Conservation (phyloP, 2,888 invertebrate genomes). For the Agrotis clavis region DNA sequence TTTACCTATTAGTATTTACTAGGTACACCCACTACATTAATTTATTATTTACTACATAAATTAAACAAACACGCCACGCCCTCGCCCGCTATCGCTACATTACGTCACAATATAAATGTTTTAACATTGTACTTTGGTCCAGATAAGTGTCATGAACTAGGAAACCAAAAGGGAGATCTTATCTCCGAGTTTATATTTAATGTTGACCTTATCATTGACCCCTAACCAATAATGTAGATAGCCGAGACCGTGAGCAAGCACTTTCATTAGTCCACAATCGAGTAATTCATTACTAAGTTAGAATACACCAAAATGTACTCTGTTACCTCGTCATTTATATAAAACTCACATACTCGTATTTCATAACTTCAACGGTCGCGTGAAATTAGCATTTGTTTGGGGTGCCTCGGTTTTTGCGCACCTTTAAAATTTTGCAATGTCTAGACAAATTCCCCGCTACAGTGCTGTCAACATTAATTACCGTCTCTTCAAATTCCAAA, state of each 20-base stretch:
- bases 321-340: slow-evolving; percentile 39
- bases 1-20: neutral
- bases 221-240: slow-evolving; percentile 9
- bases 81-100: slow-evolving; percentile 22
- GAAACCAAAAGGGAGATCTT: slow-evolving; percentile 7
- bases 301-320: slow-evolving; percentile 33
- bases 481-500: slow-evolving; percentile 46
- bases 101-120: slow-evolving; percentile 24
- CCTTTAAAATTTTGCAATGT: slow-evolving; percentile 51
- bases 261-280: slow-evolving; percentile 26
- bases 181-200: slow-evolving; percentile 5
- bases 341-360: slow-evolving; percentile 42
- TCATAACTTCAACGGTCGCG: slow-evolving; percentile 53
- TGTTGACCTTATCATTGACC: slow-evolving; percentile 20
- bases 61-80: slow-evolving; percentile 25
- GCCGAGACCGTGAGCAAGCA: slow-evolving; percentile 24
- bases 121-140: slow-evolving; percentile 21
- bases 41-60: slow-evolving; percentile 4
- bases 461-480: slow-evolving; percentile 55
- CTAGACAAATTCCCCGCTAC: slow-evolving; percentile 44
- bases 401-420: slow-evolving; percentile 46
- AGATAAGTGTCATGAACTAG: slow-evolving; percentile 29
- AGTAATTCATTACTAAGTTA: slow-evolving; percentile 34
- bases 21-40: neutral
- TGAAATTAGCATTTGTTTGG: slow-evolving; percentile 67